A percentile compares a stretch with the other conserved stretches of the same genome.
Evolutionary conservation across 2,113 vertebrate genomes (phyloP).

Genomic region (Toxotes chatareus): DNA sequence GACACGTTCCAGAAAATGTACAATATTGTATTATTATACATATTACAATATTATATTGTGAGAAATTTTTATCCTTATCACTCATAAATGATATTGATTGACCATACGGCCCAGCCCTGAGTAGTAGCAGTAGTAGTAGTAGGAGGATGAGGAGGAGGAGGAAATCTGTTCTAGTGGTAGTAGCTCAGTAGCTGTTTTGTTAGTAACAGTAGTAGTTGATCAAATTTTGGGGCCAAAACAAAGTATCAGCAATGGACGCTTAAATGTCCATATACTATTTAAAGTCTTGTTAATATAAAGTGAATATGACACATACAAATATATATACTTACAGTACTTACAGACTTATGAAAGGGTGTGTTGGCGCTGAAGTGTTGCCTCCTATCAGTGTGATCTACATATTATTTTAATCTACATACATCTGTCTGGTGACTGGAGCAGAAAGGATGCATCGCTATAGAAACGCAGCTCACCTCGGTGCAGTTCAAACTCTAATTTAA

Average conservation of each 20-base stretch:
- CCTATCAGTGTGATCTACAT: slow-evolving; percentile 15
- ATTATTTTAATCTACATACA: slow-evolving; percentile 41
- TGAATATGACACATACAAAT: background rate
- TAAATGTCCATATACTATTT: background rate
- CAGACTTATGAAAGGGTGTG: background rate
- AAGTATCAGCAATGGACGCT: background rate
- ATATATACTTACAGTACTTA: background rate
- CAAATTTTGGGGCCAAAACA: too few relatives aligned
- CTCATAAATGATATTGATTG: background rate
- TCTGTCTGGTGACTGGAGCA: slow-evolving; percentile 38
- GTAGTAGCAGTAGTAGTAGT: background rate
- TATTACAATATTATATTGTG: too few relatives aligned
- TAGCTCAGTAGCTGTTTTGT: background rate
- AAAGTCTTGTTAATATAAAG: background rate
- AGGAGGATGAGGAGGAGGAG: background rate
- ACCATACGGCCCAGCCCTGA: background rate
- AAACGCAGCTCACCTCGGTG: slow-evolving; percentile 75
- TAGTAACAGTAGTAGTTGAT: background rate
- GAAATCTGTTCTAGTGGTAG: background rate
- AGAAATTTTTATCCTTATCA: background rate
- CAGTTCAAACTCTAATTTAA: slow-evolving; percentile 73
- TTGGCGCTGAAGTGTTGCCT: slow-evolving; percentile 13
- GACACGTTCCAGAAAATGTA: too few relatives aligned
- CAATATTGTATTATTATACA: too few relatives aligned
- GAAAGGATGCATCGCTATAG: slow-evolving; percentile 71